phyloP scores from a whole-genome alignment of 2,797 vertebrate species.

The Mormyrops boulengeri region DNA sequence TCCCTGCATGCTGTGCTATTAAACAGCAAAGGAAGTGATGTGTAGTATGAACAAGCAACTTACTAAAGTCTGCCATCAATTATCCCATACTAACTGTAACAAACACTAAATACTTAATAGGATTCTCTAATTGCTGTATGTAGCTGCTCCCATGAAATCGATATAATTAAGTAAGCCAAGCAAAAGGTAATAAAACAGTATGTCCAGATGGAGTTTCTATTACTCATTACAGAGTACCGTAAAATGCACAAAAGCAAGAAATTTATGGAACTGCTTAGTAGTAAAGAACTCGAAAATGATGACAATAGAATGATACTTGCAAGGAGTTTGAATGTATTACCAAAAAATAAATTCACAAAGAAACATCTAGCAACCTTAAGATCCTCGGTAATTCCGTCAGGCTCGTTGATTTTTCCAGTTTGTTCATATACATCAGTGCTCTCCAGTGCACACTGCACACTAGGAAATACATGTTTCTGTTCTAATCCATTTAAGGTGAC shows the following conservation, averaged over 20 bases:
- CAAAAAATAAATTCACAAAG: neutral
- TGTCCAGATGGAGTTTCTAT: slow-evolving; percentile 39
- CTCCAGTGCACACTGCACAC: neutral
- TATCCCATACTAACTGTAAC: slow-evolving; percentile 32
- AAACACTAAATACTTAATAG: slow-evolving; percentile 37
- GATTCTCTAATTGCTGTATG: slow-evolving; percentile 29
- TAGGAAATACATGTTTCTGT: neutral
- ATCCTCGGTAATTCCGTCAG: neutral
- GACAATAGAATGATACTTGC: slow-evolving; percentile 13
- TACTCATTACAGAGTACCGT: slow-evolving; percentile 38
- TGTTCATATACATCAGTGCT: neutral
- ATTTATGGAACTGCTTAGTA: slow-evolving; percentile 37
- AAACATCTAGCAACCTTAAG: neutral
- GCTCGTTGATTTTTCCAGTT: neutral
- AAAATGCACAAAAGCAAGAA: slow-evolving; percentile 36
- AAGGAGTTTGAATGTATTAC: neutral
- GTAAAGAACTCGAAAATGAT: slow-evolving; percentile 36
- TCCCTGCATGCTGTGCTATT: slow-evolving; percentile 10
- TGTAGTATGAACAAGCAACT: slow-evolving; percentile 18
- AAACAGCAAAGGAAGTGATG: slow-evolving; percentile 26
- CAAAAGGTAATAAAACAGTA: slow-evolving; percentile 45
- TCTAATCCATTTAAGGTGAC: neutral
- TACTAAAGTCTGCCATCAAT: slow-evolving; percentile 31
- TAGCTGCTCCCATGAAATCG: slow-evolving; percentile 33
- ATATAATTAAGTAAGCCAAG: slow-evolving; percentile 43